Base-by-base conservation (phyloP, 2,888 invertebrate genomes). In the Lysandra bellargus region DNA sequence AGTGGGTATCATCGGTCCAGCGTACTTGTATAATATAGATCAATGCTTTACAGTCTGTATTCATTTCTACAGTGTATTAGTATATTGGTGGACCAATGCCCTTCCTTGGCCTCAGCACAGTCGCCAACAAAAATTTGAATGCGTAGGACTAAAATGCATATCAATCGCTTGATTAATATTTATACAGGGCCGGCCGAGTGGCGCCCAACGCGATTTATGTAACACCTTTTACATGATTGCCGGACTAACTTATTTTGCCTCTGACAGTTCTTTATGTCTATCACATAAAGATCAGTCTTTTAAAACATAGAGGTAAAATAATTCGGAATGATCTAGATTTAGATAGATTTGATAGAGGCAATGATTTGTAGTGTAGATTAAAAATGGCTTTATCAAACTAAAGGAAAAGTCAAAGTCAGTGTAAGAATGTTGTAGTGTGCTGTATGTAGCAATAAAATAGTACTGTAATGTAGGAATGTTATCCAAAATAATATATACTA, bases 131-230 rank as follows among this genome's bases (percentile, higher is more conserved):
- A 75, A 75, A 49, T 75, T 49, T 69, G 69, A 69, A 44, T 49
- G 23, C 75, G 75, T 75, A 75, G 75, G 72, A 73, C 49, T 57
- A 79, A 57, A 73, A 40, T 12, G 78, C 80, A 81, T 82, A 82
- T 78, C 79, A 79, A 80, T 37, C 57, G 72, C 76, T 80, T 79
- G 81, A 80, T 82, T 80, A 82, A 82, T 81, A 82, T 82, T 82
- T 80, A 82, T 81, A 81, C 40, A 72, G 78, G 79, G 78, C 33
- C 60, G 79, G 80, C 80, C 69, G 49, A 73, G 78, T 79, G 82
- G 82, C 82, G 82, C 82, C 82, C 79, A 78, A 69, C 77, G 64
- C 78, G 81, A 81, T 81, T 82, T 82, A 82, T 82, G 79, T 80
- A 40, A 78, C 73, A 57, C 37, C 78, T 33, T 64, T 30, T 64